phyloP scores from a whole-genome alignment of 2,797 vertebrate genomes.

The Vireo griseus region DNA sequence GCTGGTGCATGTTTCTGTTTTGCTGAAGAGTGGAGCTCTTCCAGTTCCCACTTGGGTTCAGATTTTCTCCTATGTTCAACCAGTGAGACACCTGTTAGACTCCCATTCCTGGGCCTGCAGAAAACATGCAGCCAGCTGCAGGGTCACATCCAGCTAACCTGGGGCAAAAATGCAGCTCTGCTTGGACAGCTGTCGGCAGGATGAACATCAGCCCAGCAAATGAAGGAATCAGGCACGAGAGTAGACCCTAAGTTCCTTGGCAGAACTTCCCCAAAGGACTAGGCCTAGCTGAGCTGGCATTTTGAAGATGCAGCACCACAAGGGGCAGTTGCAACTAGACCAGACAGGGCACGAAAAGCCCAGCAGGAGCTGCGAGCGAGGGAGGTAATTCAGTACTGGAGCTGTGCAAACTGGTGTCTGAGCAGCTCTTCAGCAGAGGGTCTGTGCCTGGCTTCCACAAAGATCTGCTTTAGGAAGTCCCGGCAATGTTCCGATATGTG shows the following conservation, averaged over 20 bases:
- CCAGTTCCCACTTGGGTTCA: not conserved
- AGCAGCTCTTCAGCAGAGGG: slow-evolving; percentile 96
- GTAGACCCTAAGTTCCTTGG: slow-evolving; percentile 30
- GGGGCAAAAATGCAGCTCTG: slow-evolving; percentile 34
- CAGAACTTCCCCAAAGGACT: not conserved
- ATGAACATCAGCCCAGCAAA: slow-evolving; percentile 53
- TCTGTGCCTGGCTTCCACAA: slow-evolving; percentile 94
- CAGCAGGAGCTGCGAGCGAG: slow-evolving; percentile 43
- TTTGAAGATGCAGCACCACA: slow-evolving; percentile 54
- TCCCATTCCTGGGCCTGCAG: slow-evolving; percentile 24
- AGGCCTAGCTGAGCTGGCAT: slow-evolving; percentile 41
- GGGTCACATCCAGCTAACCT: not conserved
- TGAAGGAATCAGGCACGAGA: slow-evolving; percentile 47
- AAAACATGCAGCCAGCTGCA: slow-evolving; percentile 31
- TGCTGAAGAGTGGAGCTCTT: not conserved
- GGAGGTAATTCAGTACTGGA: slow-evolving; percentile 84
- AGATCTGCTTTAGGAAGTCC: slow-evolving; percentile 93
- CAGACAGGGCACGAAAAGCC: not conserved
- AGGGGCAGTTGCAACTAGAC: slow-evolving; percentile 9
- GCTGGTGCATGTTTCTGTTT: not conserved
- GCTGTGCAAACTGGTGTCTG: slow-evolving; percentile 93
- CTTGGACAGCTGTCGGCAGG: slow-evolving; percentile 44
- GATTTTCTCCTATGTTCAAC: not conserved
- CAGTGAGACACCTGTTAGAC: not conserved
- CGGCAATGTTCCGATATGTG: slow-evolving; percentile 89